Conservation (phyloP, 2,113 vertebrate genomes). For the Perca flavescens region DNA sequence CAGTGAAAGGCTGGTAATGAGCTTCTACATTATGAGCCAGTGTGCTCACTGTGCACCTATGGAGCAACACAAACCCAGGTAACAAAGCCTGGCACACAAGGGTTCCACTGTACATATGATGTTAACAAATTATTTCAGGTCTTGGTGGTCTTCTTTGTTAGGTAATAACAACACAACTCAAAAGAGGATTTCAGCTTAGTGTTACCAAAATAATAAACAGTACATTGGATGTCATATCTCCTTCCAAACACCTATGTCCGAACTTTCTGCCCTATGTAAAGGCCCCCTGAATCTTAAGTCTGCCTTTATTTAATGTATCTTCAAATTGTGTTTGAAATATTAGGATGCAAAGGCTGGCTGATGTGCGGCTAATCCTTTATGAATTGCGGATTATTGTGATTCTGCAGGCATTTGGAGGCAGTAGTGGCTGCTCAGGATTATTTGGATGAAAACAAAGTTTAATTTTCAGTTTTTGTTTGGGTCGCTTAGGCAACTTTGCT, state of each 20-base stretch:
- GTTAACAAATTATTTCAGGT: conserved; percentile 5
- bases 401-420: too few species aligned
- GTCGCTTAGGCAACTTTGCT: background rate
- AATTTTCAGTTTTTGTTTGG: background rate
- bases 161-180: background rate
- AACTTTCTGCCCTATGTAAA: background rate
- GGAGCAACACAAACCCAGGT: conserved; percentile 23
- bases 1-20: conserved; percentile 54
- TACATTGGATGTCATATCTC: background rate
- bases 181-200: conserved; percentile 16
- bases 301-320: background rate
- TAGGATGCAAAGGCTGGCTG: background rate
- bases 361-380: too few species aligned
- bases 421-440: background rate
- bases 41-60: background rate
- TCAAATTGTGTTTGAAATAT: background rate
- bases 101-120: background rate
- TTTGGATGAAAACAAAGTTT: background rate
- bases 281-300: background rate
- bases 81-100: background rate
- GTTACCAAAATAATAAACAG: background rate
- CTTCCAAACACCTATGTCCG: conserved; percentile 1
- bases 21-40: conserved; percentile 27
- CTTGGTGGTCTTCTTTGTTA: background rate
- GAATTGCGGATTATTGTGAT: too few species aligned